Evolutionary conservation across 2,888 invertebrate genomes (phyloP), one percentile per base, ranked within the genome.

Genomic region (Blastobasis lacticolella): DNA sequence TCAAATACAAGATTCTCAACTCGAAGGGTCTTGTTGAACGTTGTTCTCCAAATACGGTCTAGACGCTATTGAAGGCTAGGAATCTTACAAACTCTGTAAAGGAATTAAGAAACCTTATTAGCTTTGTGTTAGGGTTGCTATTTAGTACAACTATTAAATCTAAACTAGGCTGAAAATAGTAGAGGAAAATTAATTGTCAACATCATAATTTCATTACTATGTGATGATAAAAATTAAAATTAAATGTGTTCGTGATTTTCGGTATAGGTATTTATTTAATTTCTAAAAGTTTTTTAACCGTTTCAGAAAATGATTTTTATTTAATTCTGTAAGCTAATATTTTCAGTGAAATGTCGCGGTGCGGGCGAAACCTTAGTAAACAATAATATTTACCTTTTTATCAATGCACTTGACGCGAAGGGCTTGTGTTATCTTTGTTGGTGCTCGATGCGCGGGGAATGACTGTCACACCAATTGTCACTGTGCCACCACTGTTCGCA

Each of bases 401-500:
- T 79, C 73, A 68, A n/a, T 74, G 73, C 73, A 74, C 75, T 75
- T 61, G 73, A 71, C 71, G 59, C 55, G 61, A 66, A 71, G 67
- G 67, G 60, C 65, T 67, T 49, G 66, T 65, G 82, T 69, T 88
- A 87, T 81, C 86, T 86, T 56, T 86, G 82, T 58, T 87, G 88
- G 60, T 83, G 75, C 57, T 87, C 82, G 68, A 83, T 86, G 58
- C 78, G 74, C 62, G 87, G 87, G 52, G 85, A 83, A 78, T 86
- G 82, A 67, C 85, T 81, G 63, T 81, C 80, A 71, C 87, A 83
- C 79, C 78, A 84, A 72, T 87, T 85, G 71, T 88, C 87, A 87
- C 86, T 85, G 67, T 83, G 78, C 88, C 88, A 88, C 85, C 79
- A 81, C 79, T 84, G 85, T 79, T 82, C 82, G 80, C 78, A 75